Base-by-base conservation (phyloP, 1,140 invertebrate genomes). In the Pogonus chalceus region DNA sequence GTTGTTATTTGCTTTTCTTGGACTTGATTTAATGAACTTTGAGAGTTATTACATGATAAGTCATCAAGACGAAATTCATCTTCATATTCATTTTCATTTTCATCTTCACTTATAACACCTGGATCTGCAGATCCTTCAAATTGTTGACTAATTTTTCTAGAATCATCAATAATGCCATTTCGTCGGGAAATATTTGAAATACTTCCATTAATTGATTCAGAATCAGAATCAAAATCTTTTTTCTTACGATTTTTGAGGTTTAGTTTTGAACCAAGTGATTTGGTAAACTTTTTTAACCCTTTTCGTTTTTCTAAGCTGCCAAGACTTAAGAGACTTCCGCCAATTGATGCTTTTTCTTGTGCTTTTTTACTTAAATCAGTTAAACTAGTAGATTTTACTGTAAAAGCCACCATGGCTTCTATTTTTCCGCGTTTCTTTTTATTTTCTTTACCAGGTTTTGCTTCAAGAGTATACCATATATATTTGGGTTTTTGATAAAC, bases 351-450 rank as follows among this genome's bases (percentile, higher is more conserved):
- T 70, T 87, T 89, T 65, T 91, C 85, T 67, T 88, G 88, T 56
- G 91, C 88, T 71, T 92, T 91, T 67, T 87, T 90, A 50, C 80
- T 87, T 18, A 91, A 69, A 69, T 91, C 87, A 24, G 79, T 84
- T 23, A 90, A 68, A 67, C 87, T 90, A 35, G 88, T 88, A 58
- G 87, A 84, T 73, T 92, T 90, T 0, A 94, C 90, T 54, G 85
- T 88, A 63, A 96, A 96, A 2, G 83, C 81, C 46, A 95, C 82
- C 68, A 85, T 85, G 1, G 92, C 87, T 70, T 96, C 92, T 16
- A 96, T 71, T 57, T 93, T 88, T n/a, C 92, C 93, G 56, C 92
- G 78, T 53, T 89, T 82, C 65, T 93, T 94, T 65, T 84, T 82
- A 54, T 83, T 86, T 64, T 88, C 88, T 64, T 91, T 89, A n/a